Evolutionary conservation across 2,797 vertebrate genomes (phyloP), one percentile per base, ranked within the genome.

Genomic region (Centroberyx gerrardi): DNA sequence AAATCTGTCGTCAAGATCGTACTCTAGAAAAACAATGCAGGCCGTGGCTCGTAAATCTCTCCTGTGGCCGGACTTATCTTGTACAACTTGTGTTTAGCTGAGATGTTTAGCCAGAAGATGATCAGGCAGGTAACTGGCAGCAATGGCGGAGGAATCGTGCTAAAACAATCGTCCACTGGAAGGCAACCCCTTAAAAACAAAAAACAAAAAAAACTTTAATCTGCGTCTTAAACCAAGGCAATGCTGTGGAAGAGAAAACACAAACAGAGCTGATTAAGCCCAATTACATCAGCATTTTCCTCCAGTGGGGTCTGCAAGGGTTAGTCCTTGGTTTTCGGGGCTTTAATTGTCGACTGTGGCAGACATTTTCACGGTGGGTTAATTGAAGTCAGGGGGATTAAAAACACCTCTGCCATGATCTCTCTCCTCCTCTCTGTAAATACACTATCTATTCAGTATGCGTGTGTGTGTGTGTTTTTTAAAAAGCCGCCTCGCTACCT

Each of bases 351-450:
- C 48, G 22, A 81, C 64, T 3, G 78, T 86, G 70, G 78, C 84
- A 81, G 88, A 86, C 67, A 72, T 74, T 71, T 87, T 88, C 81
- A 79, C 18, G 5, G 59, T 46, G 78, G 88, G 90, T 92, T 93
- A 91, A 93, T 93, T 94, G 87, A 93, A 91, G 92, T 92, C 90
- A 81, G 74, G 80, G 71, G 84, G 79, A 89, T 90, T 90, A 83
- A 89, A 83, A 90, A 77, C 14, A 13, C 80, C 44, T 78, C 83
- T 80, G 74, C 80, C 89, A 76, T 78, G 87, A 93, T 88, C 84
- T 80, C 55, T 55, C 33, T 8, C 40, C 77, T 81, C 44, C 46
- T 66, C 8, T 17, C 68, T 78, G 73, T 85, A 86, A 83, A 87
- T 88, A 71, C 68, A 79, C 82, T 72, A 27, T 15, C 54, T 46